phyloP scores from a whole-genome alignment of 2,113 vertebrate species.

The Ptyas mucosa region DNA sequence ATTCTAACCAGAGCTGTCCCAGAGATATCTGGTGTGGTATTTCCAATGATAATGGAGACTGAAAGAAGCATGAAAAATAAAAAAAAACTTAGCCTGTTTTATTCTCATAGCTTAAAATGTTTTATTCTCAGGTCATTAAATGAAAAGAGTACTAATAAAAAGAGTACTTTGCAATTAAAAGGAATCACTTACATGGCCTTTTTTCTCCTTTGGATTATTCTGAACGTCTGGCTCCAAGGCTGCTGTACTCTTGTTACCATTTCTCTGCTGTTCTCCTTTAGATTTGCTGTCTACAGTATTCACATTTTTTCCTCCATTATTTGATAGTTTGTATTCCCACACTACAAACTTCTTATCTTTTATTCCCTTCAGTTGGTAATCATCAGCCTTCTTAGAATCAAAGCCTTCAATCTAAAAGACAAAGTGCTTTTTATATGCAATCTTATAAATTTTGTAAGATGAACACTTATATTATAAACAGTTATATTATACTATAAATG shows the following conservation, averaged over 20 bases:
- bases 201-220: slow-evolving; percentile 72
- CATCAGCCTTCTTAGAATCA: slow-evolving; percentile 87
- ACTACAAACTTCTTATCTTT: slow-evolving; percentile 78
- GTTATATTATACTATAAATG: background rate
- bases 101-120: slow-evolving; percentile 31
- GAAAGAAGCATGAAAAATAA: slow-evolving; percentile 49
- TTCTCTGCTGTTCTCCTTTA: slow-evolving; percentile 78
- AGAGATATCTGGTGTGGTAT: slow-evolving; percentile 72
- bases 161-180: background rate
- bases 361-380: slow-evolving; percentile 88
- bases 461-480: background rate
- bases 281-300: slow-evolving; percentile 73
- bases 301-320: slow-evolving; percentile 73
- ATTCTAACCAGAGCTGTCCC: slow-evolving; percentile 94
- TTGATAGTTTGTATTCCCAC: slow-evolving; percentile 86
- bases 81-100: slow-evolving; percentile 30
- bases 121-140: background rate
- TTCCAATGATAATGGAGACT: slow-evolving; percentile 81
- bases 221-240: slow-evolving; percentile 66
- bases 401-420: slow-evolving; percentile 87
- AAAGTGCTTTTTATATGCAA: slow-evolving; percentile 22
- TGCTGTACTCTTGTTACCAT: slow-evolving; percentile 62
- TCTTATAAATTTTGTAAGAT: background rate
- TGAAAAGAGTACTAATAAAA: background rate
- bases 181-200: slow-evolving; percentile 80